Percentiles rank a stretch among this genome's conserved stretches.
phyloP scores from a whole-genome alignment of 2,888 invertebrate species.

The Xestobium rufovillosum region DNA sequence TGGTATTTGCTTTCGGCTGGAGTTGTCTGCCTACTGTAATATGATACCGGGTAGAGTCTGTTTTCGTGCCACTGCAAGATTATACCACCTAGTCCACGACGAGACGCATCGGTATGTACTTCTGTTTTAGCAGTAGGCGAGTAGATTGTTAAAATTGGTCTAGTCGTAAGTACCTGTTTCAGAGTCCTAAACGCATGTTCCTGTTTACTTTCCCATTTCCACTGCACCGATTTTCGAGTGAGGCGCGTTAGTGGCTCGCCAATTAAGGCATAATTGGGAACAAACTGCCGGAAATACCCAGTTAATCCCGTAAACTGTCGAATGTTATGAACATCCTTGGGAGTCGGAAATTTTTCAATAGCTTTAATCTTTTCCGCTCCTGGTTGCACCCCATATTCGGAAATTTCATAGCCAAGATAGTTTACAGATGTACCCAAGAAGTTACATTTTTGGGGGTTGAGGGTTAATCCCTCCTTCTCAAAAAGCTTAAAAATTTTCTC shows the following conservation, averaged over 20 bases:
- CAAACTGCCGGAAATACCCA: conserved; percentile 2
- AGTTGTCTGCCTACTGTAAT: conserved; percentile 21
- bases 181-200: not conserved
- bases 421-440: not conserved
- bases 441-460: not conserved
- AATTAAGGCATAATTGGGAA: not conserved
- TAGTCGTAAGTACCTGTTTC: not conserved
- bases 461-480: not conserved
- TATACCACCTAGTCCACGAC: conserved; percentile 4
- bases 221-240: not conserved
- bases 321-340: not conserved
- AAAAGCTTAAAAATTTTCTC: conserved; percentile 1
- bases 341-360: conserved; percentile 1
- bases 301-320: conserved; percentile 2
- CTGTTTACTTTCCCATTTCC: not conserved
- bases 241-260: not conserved
- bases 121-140: not conserved
- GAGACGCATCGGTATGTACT: conserved; percentile 3
- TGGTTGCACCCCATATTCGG: not conserved
- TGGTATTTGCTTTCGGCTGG: conserved; percentile 23
- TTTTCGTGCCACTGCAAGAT: not conserved
- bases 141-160: conserved; percentile 1
- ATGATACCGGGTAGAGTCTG: conserved; percentile 18
- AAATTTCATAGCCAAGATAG: conserved; percentile 1
- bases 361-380: not conserved